phyloP scores from a whole-genome alignment of 2,797 vertebrate species.

The Iguana delicatissima region DNA sequence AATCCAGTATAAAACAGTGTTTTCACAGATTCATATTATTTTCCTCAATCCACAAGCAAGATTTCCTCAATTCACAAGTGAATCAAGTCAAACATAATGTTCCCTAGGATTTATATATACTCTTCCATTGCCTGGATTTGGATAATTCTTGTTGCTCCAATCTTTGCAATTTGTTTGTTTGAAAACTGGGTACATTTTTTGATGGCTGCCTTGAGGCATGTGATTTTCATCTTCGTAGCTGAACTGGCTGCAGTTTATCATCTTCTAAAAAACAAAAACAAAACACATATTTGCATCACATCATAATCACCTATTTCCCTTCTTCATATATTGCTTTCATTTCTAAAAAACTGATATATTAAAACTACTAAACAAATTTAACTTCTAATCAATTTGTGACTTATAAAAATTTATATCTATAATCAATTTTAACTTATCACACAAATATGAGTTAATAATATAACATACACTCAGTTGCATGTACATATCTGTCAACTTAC shows the following conservation, averaged over 20 bases:
- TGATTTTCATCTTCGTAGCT: slow-evolving; percentile 68
- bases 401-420: too few relatives aligned
- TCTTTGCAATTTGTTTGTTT: slow-evolving; percentile 71
- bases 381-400: too few relatives aligned
- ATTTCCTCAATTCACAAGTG: slow-evolving; percentile 10
- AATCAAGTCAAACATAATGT: slow-evolving; percentile 79
- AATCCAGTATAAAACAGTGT: not conserved
- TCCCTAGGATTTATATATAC: slow-evolving; percentile 79
- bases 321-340: not conserved
- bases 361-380: not conserved
- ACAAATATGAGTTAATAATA: not conserved
- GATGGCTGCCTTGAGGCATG: slow-evolving; percentile 63
- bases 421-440: not conserved
- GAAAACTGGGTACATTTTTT: slow-evolving; percentile 72
- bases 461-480: not conserved
- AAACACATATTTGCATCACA: not conserved
- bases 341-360: not conserved
- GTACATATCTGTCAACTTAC: not conserved
- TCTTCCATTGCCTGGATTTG: slow-evolving; percentile 56
- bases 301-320: not conserved
- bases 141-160: slow-evolving; percentile 64
- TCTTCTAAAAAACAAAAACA: slow-evolving; percentile 74
- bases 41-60: slow-evolving; percentile 2
- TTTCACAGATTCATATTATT: not conserved
- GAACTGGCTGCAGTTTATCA: slow-evolving; percentile 72